Base-by-base conservation (phyloP, 2,888 invertebrate genomes). In the Rotaria magnacalcarata region DNA sequence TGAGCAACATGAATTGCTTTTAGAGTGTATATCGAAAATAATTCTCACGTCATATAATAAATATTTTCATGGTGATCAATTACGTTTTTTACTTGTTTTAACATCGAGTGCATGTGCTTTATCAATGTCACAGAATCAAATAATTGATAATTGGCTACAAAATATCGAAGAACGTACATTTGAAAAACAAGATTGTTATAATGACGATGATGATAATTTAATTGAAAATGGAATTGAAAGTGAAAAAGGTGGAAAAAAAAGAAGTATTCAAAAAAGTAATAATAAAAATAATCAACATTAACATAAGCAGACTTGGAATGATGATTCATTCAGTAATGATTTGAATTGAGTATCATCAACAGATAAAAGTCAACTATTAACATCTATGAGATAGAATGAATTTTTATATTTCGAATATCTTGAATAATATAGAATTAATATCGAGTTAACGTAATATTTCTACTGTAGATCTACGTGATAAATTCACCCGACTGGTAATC, bases 71-170 rank as follows among this genome's bases (percentile, higher is more conserved):
- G 34, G 34, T 67, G 34, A 67, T 27, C 34, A 67, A 67, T 67
- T 67, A 4, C 27, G 34, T 34, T 7, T 2, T 34, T 67, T 67
- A 41, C 27, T 67, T 19, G 67, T 34, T 34, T 67, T 19, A 34
- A 34, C 67, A 34, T 67, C 67, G 10, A 67, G 34, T 41, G 67
- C 34, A 67, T 34, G 67, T 41, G 34, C 34, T 34, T 41, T 67
- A 14, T 27, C 67, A 5, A 67, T 67, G 67, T 67, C 67, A 67
- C 67, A 67, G 34, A 67, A 67, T 67, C 67, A 67, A 67, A 67
- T 67, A 34, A 67, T 67, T 67, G 67, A 67, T 67, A 34, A 34
- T 19, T 67, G 67, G 67, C 34, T 67, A 67, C 67, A 67, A 34
- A 67, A 67, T 41, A 34, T 67, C 16, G 67, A 67, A 67, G 67